Evolutionary conservation across 2,888 invertebrate genomes (phyloP).

Genomic region (Oligia fasciuncula): DNA sequence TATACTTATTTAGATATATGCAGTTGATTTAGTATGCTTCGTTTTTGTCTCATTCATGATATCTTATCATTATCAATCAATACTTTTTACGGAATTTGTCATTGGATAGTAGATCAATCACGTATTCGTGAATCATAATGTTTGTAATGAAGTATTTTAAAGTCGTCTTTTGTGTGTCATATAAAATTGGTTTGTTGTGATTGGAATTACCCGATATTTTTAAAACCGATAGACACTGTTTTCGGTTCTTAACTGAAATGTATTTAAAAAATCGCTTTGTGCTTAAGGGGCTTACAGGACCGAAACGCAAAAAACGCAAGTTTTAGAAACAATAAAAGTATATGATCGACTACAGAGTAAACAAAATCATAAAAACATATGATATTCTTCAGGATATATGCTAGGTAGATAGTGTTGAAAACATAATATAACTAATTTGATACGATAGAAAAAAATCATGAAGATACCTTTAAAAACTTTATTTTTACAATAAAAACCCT

Average conservation of each 20-base stretch:
- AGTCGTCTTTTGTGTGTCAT: constrained; percentile 20
- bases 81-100: constrained; percentile 43
- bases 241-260: background rate
- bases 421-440: no score
- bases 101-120: constrained; percentile 38
- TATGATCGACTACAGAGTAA: no score
- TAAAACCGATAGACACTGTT: background rate
- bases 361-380: no score
- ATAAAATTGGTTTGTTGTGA: background rate
- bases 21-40: constrained; percentile 31
- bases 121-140: constrained; percentile 33
- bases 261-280: background rate
- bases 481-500: no score
- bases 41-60: constrained; percentile 31
- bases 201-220: background rate
- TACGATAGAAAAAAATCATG: no score
- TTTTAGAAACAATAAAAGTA: no score
- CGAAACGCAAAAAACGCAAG: no score
- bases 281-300: no score
- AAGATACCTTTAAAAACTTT: no score
- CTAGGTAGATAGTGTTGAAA: no score
- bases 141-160: constrained; percentile 5
- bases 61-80: constrained; percentile 60
- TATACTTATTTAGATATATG: no score
- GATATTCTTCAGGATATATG: no score